Evolutionary conservation across 2,113 vertebrate species (phyloP).

Genomic region (Apteryx mantelli): DNA sequence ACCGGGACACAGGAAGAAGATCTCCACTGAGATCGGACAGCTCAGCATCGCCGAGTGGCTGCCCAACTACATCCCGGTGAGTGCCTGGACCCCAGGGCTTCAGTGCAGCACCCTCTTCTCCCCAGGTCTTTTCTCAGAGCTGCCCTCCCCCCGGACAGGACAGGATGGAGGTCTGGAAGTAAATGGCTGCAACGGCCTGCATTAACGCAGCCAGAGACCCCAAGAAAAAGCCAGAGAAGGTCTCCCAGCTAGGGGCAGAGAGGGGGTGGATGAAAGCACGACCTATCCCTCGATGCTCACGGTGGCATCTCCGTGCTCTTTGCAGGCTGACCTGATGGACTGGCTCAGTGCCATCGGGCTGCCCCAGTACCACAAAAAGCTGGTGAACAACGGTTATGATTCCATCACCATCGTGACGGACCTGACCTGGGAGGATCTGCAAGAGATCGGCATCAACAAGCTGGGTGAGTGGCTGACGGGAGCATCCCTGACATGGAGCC

Average conservation of each 20-base stretch:
- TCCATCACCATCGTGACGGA: constrained; percentile 92
- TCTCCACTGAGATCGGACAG: constrained; percentile 91
- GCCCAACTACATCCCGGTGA: constrained; percentile 92
- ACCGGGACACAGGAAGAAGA: constrained; percentile 95
- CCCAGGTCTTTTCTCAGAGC: not conserved
- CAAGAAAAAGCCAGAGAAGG: not conserved
- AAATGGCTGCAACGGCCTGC: rapidly evolving
- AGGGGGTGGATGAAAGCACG: not conserved
- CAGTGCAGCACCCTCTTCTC: not conserved
- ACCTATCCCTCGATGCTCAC: rapidly evolving
- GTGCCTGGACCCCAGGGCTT: not conserved
- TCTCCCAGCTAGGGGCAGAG: not conserved
- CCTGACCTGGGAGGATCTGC: constrained; percentile 95
- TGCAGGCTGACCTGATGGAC: constrained; percentile 87
- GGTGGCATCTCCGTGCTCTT: not conserved
- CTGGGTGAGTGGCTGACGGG: constrained; percentile 82
- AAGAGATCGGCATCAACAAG: constrained; percentile 95
- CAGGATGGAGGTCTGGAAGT: not conserved
- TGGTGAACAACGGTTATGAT: constrained; percentile 93
- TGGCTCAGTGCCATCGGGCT: constrained; percentile 94
- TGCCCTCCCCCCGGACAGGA: not conserved
- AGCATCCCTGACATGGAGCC: not conserved
- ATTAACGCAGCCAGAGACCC: not conserved
- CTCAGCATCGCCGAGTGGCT: constrained; percentile 94
- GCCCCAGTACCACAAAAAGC: constrained; percentile 92